Conservation (phyloP, 2,113 vertebrate genomes). For the Tor tambroides region DNA sequence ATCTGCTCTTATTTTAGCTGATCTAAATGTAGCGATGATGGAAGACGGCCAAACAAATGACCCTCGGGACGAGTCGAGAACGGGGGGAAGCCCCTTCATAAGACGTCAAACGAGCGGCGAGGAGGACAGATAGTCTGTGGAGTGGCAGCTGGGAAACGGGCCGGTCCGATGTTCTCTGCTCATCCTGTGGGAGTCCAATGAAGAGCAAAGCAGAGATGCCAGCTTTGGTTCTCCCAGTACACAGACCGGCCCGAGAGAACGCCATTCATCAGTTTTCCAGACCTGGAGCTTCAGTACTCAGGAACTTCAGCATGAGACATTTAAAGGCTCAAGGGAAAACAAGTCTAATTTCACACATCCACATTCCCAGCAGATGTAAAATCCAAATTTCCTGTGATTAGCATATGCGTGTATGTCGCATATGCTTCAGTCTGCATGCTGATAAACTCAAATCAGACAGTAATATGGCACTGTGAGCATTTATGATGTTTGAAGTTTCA, state of each 20-base stretch:
- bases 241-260: constrained; percentile 9
- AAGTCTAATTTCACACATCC: constrained; percentile 47
- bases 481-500: background rate
- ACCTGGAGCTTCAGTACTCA: constrained; percentile 42
- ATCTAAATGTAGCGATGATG: constrained; percentile 44
- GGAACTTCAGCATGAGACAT: constrained; percentile 31
- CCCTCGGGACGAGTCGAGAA: constrained; percentile 57
- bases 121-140: too few relatives aligned
- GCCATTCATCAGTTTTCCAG: constrained; percentile 43
- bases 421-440: too few relatives aligned
- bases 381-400: constrained; percentile 15
- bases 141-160: constrained; percentile 77
- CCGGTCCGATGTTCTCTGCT: constrained; percentile 70
- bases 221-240: constrained; percentile 41
- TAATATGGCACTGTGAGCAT: background rate
- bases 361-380: constrained; percentile 51
- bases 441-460: background rate
- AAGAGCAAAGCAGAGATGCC: constrained; percentile 42
- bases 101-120: background rate
- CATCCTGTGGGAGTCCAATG: constrained; percentile 69
- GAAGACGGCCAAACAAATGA: constrained; percentile 57
- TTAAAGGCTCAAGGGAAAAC: constrained; percentile 27
- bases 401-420: background rate
- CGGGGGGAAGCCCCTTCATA: constrained; percentile 57
- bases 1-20: constrained; percentile 58